Evolutionary conservation across 2,113 vertebrate species (phyloP), one percentile per base, ranked within the genome.

Genomic region (Tricholaema leucomelas): DNA sequence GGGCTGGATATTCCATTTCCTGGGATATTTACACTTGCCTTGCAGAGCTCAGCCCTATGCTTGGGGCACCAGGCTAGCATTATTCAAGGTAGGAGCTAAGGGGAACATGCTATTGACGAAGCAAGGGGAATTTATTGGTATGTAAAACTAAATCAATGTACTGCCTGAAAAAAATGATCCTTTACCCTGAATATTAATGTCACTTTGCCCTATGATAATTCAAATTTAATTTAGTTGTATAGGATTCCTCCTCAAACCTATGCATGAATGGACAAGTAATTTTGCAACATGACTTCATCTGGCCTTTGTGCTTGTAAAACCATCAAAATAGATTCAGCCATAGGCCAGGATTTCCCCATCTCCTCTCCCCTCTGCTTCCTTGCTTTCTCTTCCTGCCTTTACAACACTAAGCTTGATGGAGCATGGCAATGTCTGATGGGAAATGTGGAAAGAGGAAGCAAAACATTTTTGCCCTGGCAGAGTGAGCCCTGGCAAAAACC

Each of bases 101-200:
- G 6, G 19, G 25, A 36, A 27, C 44, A 38, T 50, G 71, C 25
- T 33, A 8, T 33, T 0, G 0, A 46, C 78, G 46, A 87, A 31
- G 63, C 40, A 75, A 70, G 55, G 78, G 71, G 66, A 73, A 90
- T 88, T 90, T 79, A 85, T 93, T 81, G 50, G 28, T 90, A 54
- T 90, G 91, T 93, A 81, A 89, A 90, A 46, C 19, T 44, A 80
- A 94, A 96, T 94, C 91, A 77, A 69, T 92, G 61, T 35, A 5
- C n/a, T 83, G 79, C 61, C 36, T 92, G 81, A 81, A 95, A 92
- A 94, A 86, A 70, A 38, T 18, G 16, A 85, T 91, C 61, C 72
- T 87, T 93, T 85, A 28, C 52, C 84, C 79, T 87, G 88, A 92
- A 95, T 96, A 92, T 88, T 93, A 92, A 92, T 95, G 89, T 90